Base-by-base conservation (phyloP, 2,797 vertebrate genomes). In the Calcarius lapponicus region DNA sequence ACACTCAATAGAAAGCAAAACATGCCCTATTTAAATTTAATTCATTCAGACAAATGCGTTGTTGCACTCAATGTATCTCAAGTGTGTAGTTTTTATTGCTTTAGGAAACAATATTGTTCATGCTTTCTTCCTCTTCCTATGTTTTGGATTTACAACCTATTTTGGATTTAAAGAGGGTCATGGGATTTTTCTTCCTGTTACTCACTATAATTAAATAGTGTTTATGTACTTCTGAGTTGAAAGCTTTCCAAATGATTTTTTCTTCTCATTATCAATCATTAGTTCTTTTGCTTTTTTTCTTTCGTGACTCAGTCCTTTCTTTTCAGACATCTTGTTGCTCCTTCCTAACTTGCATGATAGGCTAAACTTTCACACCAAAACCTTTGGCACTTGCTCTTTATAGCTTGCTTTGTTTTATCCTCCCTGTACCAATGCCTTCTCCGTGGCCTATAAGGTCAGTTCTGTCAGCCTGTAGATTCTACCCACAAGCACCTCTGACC, bases 141-240 rank as follows among this genome's bases (percentile, higher is more conserved):
- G 73, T 88, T 80, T 84, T 79, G 47, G 86, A 90, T 88, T 96
- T 92, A 67, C n/a, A 92, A 47, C 45, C 58, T 75, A 48, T 86
- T 96, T 83, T 95, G 80, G 74, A 75, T 92, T 86, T 90, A 74
- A 92, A 82, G 93, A 94, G 84, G 54, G 75, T 61, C 70, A 6
- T 91, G 92, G 69, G 89, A 90, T 84, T 95, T 96, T 90, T 93
- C 85, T 96, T 95, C 95, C 93, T 93, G 72, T 96, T 92, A 82
- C 45, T 95, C 80, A 90, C 25, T 50, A 45, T 80, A 66, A 92
- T 79, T 79, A 87, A 89, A 95, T 71, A 66, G 32, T 81, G 50
- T 66, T 86, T 80, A 88, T 88, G 51, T 73, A 75, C 50, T 83
- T 80, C 40, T 64, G 43, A 88, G 31, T 88, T 38, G 73, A 93